phyloP scores from a whole-genome alignment of 2,797 vertebrate species.

The Cyprinodon diabolis region DNA sequence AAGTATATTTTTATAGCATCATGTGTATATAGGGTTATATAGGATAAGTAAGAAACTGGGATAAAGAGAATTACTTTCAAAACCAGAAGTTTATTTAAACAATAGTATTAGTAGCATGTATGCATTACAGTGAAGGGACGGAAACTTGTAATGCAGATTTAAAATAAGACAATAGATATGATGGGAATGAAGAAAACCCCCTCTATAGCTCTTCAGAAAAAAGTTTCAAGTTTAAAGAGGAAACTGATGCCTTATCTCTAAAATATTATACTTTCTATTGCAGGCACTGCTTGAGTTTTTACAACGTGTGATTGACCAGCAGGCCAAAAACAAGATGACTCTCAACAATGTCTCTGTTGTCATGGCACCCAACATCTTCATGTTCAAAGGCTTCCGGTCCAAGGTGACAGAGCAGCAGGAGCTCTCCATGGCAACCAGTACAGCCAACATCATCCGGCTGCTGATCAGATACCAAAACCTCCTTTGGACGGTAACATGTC shows the following conservation, averaged over 20 bases:
- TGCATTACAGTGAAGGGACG: neutral
- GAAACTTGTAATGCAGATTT: too few relatives aligned
- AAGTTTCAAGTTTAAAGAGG: too few relatives aligned
- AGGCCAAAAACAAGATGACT: slow-evolving; percentile 94
- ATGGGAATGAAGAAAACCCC: too few relatives aligned
- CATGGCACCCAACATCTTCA: slow-evolving; percentile 98
- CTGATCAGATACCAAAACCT: slow-evolving; percentile 93
- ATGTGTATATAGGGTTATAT: too few relatives aligned
- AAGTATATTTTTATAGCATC: neutral
- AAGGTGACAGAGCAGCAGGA: slow-evolving; percentile 89
- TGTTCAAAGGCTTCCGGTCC: slow-evolving; percentile 85
- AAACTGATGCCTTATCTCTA: neutral
- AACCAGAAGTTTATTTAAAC: neutral
- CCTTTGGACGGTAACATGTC: slow-evolving; percentile 91
- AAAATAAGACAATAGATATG: too few relatives aligned
- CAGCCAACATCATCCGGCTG: slow-evolving; percentile 89
- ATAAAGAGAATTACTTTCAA: neutral
- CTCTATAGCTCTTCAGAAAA: too few relatives aligned
- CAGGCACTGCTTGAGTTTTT: slow-evolving; percentile 96
- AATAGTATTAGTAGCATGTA: neutral
- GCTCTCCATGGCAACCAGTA: slow-evolving; percentile 90
- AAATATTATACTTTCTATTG: neutral
- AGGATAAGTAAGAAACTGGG: too few relatives aligned
- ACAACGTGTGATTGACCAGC: slow-evolving; percentile 89
- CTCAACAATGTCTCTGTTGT: slow-evolving; percentile 94